Conservation (phyloP, 2,888 invertebrate genomes). For the Lomographa bimaculata region DNA sequence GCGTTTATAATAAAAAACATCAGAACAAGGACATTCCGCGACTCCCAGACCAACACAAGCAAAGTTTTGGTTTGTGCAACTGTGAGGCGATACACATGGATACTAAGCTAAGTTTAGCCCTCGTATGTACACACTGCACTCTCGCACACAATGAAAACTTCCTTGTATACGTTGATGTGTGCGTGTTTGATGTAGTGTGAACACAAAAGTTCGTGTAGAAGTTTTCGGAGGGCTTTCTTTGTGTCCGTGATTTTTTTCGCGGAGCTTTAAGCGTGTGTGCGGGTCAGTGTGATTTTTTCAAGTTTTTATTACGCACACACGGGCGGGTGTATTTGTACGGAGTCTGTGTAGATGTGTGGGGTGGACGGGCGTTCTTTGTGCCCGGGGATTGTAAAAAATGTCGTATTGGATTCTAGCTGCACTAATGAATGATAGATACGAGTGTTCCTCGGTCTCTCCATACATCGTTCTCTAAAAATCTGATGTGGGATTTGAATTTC, state of each 20-base stretch:
- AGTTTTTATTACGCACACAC: slow-evolving; percentile 72
- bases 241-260: slow-evolving; percentile 83
- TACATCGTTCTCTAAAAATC: slow-evolving; percentile 62
- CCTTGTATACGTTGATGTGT: slow-evolving; percentile 52
- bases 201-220: slow-evolving; percentile 78
- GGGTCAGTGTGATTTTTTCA: slow-evolving; percentile 80
- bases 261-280: slow-evolving; percentile 59
- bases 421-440: slow-evolving; percentile 83
- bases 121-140: slow-evolving; percentile 61
- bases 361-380: slow-evolving; percentile 78
- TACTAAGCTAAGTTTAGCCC: slow-evolving; percentile 75
- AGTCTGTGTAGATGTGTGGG: slow-evolving; percentile 55
- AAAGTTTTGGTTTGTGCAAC: slow-evolving; percentile 76
- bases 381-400: slow-evolving; percentile 81
- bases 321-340: slow-evolving; percentile 51
- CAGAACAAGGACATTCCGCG: slow-evolving; percentile 35
- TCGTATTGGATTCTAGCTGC: slow-evolving; percentile 82
- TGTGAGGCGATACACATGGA: slow-evolving; percentile 62
- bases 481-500: slow-evolving; percentile 64
- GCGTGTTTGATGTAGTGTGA: slow-evolving; percentile 49
- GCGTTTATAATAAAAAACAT: slow-evolving; percentile 16
- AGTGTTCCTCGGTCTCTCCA: slow-evolving; percentile 55
- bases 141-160: slow-evolving; percentile 59
- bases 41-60: slow-evolving; percentile 37
- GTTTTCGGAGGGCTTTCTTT: slow-evolving; percentile 82